Percentiles rank a stretch among this genome's conserved stretches.
Conservation (phyloP, 2,888 invertebrate species). For the Octonoba sinensis region DNA sequence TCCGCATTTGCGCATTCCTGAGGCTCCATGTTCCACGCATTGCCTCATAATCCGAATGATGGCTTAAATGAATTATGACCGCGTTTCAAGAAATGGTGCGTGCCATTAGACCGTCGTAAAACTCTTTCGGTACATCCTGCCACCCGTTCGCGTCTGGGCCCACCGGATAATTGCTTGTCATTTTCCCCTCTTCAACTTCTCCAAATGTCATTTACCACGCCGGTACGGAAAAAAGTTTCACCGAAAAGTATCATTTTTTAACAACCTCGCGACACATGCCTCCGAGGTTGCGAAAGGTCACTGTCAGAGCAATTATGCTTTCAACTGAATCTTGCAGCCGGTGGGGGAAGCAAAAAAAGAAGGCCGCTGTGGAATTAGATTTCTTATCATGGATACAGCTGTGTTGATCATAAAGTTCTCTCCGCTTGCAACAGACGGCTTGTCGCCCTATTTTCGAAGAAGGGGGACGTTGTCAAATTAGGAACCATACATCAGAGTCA, state of each 20-base stretch:
- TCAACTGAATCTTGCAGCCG: conserved; percentile 26
- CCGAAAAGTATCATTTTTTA: neutral
- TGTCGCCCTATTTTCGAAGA: conserved; percentile 43
- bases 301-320: conserved; percentile 41
- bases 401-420: conserved; percentile 41
- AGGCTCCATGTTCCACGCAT: neutral
- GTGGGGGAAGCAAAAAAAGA: neutral
- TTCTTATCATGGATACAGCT: conserved; percentile 40
- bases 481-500: conserved; percentile 34
- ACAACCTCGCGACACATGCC: neutral
- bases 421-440: conserved; percentile 57
- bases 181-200: neutral
- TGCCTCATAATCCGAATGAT: neutral
- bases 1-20: no score
- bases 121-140: neutral
- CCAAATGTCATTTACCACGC: conserved; percentile 29
- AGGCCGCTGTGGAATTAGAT: conserved; percentile 38
- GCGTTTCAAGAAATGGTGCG: neutral
- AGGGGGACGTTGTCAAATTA: conserved; percentile 46
- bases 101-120: neutral
- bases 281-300: conserved; percentile 38
- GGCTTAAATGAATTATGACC: no score
- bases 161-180: neutral
- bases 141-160: neutral
- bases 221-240: neutral